These are phyloP conservation scores for Pleuronectes platessa DNA, from an alignment of 2,113 vertebrate species.

Conservation along the genomic window DNA sequence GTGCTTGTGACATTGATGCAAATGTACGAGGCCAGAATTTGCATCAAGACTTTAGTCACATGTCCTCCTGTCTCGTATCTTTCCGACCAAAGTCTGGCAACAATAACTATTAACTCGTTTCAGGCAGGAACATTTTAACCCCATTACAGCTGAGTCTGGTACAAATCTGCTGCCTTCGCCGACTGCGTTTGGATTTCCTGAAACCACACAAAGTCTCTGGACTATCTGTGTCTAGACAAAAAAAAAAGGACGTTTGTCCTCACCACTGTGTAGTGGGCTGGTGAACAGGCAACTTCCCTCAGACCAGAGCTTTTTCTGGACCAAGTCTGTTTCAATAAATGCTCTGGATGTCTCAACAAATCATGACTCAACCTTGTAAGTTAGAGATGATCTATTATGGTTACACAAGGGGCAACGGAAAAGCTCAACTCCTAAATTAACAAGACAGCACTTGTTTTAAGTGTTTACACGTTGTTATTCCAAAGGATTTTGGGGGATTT, in stretches of 20 bases:
- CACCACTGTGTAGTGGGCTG: conserved; percentile 29
- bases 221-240: conserved; percentile 49
- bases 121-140: conserved; percentile 43
- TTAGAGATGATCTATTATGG: conserved; percentile 12
- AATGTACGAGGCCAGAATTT: conserved; percentile 13
- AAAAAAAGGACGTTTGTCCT: conserved; percentile 28
- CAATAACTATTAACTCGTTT: conserved; percentile 52
- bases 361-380: conserved; percentile 49
- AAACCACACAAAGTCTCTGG: conserved; percentile 50
- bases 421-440: conserved; percentile 5
- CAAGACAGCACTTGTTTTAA: not conserved
- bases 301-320: conserved; percentile 40
- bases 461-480: conserved; percentile 19
- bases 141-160: conserved; percentile 42
- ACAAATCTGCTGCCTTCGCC: conserved; percentile 13
- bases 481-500: not conserved
- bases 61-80: conserved; percentile 48
- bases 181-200: conserved; percentile 49
- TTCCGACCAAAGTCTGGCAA: conserved; percentile 51
- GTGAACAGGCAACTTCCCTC: conserved; percentile 50
- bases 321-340: conserved; percentile 49
- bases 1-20: conserved; percentile 29
- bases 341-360: conserved; percentile 39
- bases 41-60: conserved; percentile 43
- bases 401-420: conserved; percentile 17